Conservation (phyloP, 1,140 invertebrate genomes). For the Polyergus mexicanus region DNA sequence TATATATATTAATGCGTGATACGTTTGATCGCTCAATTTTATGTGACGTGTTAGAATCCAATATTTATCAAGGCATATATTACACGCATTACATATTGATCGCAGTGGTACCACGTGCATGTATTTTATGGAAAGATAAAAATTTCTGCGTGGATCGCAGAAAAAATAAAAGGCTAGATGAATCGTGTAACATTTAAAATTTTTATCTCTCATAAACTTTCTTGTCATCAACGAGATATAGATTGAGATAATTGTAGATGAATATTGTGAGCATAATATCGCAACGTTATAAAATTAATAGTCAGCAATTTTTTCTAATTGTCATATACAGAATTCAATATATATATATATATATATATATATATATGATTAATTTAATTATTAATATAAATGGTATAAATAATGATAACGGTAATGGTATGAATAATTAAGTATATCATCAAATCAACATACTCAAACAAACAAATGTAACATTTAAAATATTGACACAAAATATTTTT, state of each 20-base stretch:
- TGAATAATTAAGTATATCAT: too few species aligned
- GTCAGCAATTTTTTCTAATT: slow-evolving; percentile 7
- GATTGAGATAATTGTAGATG: slow-evolving; percentile 16
- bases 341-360: background rate
- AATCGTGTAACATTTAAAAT: background rate
- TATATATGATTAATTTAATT: slow-evolving; percentile 2
- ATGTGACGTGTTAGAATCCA: background rate
- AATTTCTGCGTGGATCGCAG: background rate
- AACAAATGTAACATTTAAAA: background rate
- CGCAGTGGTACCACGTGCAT: background rate
- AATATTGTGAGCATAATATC: background rate
- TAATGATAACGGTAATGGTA: background rate
- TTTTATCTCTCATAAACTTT: slow-evolving; percentile 9
- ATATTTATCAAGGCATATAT: slow-evolving; percentile 29
- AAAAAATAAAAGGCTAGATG: slow-evolving; percentile 33
- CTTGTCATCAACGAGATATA: slow-evolving; percentile 12
- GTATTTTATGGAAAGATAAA: background rate
- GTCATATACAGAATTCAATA: background rate
- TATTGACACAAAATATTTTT: background rate
- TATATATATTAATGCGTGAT: background rate
- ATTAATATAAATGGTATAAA: slow-evolving; percentile 23
- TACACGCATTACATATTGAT: background rate
- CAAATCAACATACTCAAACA: background rate
- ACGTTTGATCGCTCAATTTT: background rate
- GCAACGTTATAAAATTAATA: slow-evolving; percentile 35